Percentiles rank a stretch among this genome's conserved stretches.
phyloP scores from a whole-genome alignment of 2,797 vertebrate genomes.

The Ceyx erithaca region DNA sequence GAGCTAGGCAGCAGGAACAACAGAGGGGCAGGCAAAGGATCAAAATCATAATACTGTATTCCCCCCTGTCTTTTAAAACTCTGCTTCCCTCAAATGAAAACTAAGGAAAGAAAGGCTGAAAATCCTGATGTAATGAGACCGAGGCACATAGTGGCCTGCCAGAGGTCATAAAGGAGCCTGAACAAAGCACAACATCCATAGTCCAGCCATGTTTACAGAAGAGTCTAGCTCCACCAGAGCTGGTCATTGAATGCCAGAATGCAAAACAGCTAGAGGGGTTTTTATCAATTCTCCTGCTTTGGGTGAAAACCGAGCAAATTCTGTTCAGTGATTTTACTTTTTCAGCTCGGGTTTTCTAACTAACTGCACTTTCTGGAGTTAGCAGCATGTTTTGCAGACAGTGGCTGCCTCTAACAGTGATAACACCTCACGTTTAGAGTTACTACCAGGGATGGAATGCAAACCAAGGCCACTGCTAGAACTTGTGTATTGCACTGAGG shows the following conservation, averaged over 20 bases:
- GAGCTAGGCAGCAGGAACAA: slow-evolving; percentile 37
- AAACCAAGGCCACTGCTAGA: too few species aligned
- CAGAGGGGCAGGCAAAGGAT: slow-evolving; percentile 14
- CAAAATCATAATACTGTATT: slow-evolving; percentile 26
- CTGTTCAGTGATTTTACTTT: too few species aligned
- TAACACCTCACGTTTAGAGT: too few species aligned
- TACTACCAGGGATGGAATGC: too few species aligned
- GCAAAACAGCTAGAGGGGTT: background rate
- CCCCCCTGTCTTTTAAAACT: slow-evolving; percentile 22
- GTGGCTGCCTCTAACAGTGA: too few species aligned
- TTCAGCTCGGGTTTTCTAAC: too few species aligned
- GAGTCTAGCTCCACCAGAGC: slow-evolving; percentile 24
- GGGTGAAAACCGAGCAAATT: too few species aligned
- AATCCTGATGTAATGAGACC: background rate
- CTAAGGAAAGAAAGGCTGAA: background rate
- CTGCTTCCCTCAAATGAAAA: background rate
- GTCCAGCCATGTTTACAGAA: slow-evolving; percentile 12
- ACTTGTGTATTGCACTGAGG: too few species aligned
- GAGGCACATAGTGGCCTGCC: background rate
- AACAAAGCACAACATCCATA: background rate
- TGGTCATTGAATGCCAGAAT: background rate
- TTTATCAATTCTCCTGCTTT: background rate
- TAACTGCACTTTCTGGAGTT: too few species aligned
- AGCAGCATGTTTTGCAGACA: too few species aligned
- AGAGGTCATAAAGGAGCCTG: background rate